Base-by-base conservation (phyloP, 2,888 invertebrate genomes). In the Bombyx huttoni region DNA sequence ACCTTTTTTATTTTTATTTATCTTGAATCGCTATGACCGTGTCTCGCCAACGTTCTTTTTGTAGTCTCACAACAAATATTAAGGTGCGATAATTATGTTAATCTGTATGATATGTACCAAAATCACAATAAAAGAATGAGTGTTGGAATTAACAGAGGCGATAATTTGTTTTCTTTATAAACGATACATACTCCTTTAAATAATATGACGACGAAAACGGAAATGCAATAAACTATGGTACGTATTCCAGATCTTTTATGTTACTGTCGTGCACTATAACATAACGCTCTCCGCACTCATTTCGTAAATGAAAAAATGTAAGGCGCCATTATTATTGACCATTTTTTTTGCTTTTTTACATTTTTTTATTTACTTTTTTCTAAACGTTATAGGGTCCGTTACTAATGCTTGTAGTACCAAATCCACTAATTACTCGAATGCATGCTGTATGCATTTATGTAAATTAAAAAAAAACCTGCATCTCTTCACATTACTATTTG, bases 11-110 rank as follows among this genome's bases (percentile, higher is more conserved):
- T 24, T 24, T 24, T 3, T 24, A 24, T 24, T 24, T 24, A 24
- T 24, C 24, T 3, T 24, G 5, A 24, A 24, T 24, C 24, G 24
- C 2, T 24, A 62, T 73, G 72, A 71, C 73, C 71, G 76, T 77
- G 72, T 71, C 64, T 58, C 65, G 67, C 61, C 70, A 59, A 59
- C 56, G 58, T 61, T 69, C 69, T 67, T 73, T 56, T 73, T 78
- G 74, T 81, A 79, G 78, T 89, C 89, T 89, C 89, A 89, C 89
- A 89, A 89, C 89, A 89, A 89, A 89, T 89, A 88, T 73, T 81
- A 87, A 82, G 80, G 67, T 70, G 71, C 69, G 72, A 64, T 71
- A 67, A 68, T 60, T 60, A 65, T 73, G 66, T 71, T 68, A 70
- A 70, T 67, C 74, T 64, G 61, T 74, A 75, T 86, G 79, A 80